phyloP scores from a whole-genome alignment of 2,113 vertebrate species.

The Boulengeromyrus knoepffleri region DNA sequence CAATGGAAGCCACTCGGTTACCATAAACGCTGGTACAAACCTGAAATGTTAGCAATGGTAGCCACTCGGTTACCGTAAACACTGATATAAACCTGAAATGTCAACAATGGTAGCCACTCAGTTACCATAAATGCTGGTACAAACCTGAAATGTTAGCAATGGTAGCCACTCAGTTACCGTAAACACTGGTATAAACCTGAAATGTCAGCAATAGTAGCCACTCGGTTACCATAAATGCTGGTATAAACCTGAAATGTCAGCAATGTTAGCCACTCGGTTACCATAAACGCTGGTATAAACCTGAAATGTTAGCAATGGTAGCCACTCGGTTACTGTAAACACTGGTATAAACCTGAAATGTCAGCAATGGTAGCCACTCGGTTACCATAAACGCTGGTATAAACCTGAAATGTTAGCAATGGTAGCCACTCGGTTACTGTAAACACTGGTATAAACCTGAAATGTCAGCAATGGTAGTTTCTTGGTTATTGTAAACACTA shows the following conservation, averaged over 20 bases:
- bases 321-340: no score
- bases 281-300: no score
- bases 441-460: background rate
- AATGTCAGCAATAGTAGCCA: background rate
- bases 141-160: background rate
- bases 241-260: no score
- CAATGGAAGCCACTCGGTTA: background rate
- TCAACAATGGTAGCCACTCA: background rate
- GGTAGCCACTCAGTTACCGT: background rate
- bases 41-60: background rate
- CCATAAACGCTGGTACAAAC: rapidly evolving
- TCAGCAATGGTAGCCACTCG: background rate
- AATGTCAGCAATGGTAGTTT: background rate
- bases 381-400: background rate
- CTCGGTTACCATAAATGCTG: no score
- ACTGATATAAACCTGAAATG: background rate
- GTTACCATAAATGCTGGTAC: background rate
- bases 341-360: background rate
- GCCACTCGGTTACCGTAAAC: background rate
- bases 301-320: no score
- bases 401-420: background rate
- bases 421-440: background rate
- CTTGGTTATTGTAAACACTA: background rate
- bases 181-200: background rate
- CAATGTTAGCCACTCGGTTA: no score